Evolutionary conservation across 2,888 invertebrate species (phyloP).

Genomic region (Drosophila emarginata): DNA sequence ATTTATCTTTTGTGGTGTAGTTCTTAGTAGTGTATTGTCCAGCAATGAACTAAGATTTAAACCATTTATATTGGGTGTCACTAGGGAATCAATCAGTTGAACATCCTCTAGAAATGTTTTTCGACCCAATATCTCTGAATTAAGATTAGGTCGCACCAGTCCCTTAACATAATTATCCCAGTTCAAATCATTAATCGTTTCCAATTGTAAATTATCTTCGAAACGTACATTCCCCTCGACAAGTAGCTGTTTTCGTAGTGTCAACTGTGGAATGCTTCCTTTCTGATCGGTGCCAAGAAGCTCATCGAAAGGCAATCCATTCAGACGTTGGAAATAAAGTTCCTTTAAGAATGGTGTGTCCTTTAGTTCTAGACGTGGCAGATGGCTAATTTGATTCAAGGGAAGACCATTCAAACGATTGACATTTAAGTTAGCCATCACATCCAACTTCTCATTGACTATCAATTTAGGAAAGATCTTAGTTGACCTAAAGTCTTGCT

Average conservation of each 20-base stretch:
- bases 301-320: conserved; percentile 53
- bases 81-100: conserved; percentile 56
- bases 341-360: neutral
- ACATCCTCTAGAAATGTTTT: conserved; percentile 62
- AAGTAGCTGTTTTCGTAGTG: conserved; percentile 75
- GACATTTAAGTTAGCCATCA: conserved; percentile 46
- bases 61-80: conserved; percentile 56
- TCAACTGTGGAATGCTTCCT: conserved; percentile 41
- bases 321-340: conserved; percentile 37
- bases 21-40: conserved; percentile 65
- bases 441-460: conserved; percentile 41
- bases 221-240: conserved; percentile 77
- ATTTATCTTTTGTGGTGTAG: conserved; percentile 65
- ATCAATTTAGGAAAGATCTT: conserved; percentile 68
- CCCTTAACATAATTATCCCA: conserved; percentile 66
- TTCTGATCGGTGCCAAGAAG: conserved; percentile 38
- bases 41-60: conserved; percentile 60
- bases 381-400: neutral
- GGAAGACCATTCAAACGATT: conserved; percentile 8
- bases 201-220: conserved; percentile 54
- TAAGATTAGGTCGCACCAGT: conserved; percentile 61
- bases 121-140: conserved; percentile 59
- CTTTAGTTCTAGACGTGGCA: neutral
- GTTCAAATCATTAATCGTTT: conserved; percentile 62
- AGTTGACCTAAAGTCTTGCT: conserved; percentile 41